phyloP scores from a whole-genome alignment of 2,888 invertebrate species.

The Eupithecia exiguata region DNA sequence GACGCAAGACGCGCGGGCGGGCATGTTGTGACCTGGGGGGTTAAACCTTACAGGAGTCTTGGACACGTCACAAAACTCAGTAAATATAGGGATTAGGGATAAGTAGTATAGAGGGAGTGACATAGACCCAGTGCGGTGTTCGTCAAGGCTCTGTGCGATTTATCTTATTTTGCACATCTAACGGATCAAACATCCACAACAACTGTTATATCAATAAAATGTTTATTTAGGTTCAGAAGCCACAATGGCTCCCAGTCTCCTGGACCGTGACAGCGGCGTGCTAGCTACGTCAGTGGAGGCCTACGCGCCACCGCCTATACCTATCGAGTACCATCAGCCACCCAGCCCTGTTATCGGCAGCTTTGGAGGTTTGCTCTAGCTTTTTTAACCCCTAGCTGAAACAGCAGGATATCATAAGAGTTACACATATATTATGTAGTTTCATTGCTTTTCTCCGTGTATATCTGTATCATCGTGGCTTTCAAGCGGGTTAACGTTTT shows the following conservation, averaged over 20 bases:
- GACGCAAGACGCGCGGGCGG: too few relatives aligned
- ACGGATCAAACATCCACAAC: neutral
- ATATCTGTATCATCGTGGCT: too few relatives aligned
- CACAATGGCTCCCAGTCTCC: slow-evolving; percentile 76
- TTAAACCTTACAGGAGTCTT: too few relatives aligned
- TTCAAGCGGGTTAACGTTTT: too few relatives aligned
- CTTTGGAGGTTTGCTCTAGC: slow-evolving; percentile 61
- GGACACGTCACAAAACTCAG: too few relatives aligned
- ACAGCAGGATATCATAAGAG: neutral
- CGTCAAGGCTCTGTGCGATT: too few relatives aligned
- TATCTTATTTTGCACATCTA: neutral
- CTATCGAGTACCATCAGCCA: slow-evolving; percentile 50
- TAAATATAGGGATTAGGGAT: too few relatives aligned
- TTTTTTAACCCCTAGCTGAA: neutral
- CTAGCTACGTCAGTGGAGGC: slow-evolving; percentile 68
- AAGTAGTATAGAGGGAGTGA: too few relatives aligned
- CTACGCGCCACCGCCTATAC: slow-evolving; percentile 45
- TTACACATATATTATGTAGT: too few relatives aligned
- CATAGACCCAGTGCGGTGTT: too few relatives aligned
- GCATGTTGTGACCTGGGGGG: too few relatives aligned
- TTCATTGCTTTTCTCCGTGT: too few relatives aligned
- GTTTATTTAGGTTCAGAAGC: slow-evolving; percentile 67
- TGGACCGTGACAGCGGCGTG: slow-evolving; percentile 70
- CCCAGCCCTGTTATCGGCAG: slow-evolving; percentile 67
- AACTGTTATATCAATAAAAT: neutral